These are phyloP conservation scores for Sciurus carolinensis DNA, from an alignment of 2,797 vertebrate genomes.

Conservation along the genomic window DNA sequence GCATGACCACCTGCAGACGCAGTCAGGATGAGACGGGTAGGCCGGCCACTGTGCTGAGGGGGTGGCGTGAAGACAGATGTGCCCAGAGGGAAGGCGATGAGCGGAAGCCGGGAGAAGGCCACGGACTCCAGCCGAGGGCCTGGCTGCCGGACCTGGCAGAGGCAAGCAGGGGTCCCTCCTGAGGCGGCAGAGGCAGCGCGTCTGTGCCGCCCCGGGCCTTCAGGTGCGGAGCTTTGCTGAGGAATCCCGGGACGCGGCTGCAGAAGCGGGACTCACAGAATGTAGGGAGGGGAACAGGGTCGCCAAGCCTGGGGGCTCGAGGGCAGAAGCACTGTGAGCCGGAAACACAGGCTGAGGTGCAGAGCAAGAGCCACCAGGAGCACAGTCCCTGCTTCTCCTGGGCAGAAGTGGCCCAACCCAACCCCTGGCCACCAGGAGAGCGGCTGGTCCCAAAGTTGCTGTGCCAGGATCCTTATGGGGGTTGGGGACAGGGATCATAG, in stretches of 20 bases:
- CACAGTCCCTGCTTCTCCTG: background rate
- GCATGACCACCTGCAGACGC: no score
- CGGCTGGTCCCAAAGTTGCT: no score
- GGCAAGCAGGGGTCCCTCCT: background rate
- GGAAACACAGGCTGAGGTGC: background rate
- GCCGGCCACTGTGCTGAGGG: no score
- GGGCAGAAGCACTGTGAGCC: background rate
- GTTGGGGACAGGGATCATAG: background rate
- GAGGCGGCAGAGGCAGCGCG: fast-evolving
- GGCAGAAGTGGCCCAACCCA: background rate
- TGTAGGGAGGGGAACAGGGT: fast-evolving
- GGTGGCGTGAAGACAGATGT: fast-evolving
- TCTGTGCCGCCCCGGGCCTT: background rate
- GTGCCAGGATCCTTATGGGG: fast-evolving
- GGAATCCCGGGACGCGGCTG: background rate
- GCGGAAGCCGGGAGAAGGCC: no score
- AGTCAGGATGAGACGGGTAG: fast-evolving
- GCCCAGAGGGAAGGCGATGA: fast-evolving
- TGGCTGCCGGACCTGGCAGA: background rate
- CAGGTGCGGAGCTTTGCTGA: background rate
- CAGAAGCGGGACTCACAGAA: fast-evolving
- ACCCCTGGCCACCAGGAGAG: background rate
- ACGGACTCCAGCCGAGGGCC: background rate
- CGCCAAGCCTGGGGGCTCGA: fast-evolving
- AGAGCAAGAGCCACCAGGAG: fast-evolving